Evolutionary conservation across 1,140 invertebrate species (phyloP).

Genomic region (Heliconius eleuchia): DNA sequence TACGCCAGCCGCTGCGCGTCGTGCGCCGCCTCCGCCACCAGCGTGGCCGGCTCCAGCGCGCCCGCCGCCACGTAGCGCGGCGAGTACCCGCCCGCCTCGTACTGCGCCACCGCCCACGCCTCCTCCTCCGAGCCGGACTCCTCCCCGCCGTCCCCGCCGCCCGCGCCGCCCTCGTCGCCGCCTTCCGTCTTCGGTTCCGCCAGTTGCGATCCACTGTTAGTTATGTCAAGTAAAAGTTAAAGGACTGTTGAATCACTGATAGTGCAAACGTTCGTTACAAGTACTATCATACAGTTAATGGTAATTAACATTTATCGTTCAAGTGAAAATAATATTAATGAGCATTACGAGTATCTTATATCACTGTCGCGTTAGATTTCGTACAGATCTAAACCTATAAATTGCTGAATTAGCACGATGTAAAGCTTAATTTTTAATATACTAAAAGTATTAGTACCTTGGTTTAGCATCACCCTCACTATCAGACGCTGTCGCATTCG

Average conservation of each 20-base stretch:
- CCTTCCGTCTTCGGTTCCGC: conserved; percentile 13
- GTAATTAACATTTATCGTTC: too few relatives aligned
- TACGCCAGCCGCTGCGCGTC: conserved; percentile 89
- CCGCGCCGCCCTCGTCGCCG: neutral
- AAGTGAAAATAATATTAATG: too few relatives aligned
- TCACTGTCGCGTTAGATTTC: too few relatives aligned
- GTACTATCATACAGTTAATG: too few relatives aligned
- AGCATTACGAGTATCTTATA: too few relatives aligned
- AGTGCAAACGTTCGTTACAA: too few relatives aligned
- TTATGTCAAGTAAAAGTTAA: too few relatives aligned
- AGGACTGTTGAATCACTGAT: too few relatives aligned
- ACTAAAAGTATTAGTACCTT: neutral
- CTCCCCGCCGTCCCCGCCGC: neutral
- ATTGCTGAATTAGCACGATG: too few relatives aligned
- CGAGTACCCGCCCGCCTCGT: conserved; percentile 91
- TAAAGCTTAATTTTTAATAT: too few relatives aligned
- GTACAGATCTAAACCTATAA: too few relatives aligned
- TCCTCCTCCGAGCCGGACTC: conserved; percentile 49
- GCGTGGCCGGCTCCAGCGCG: conserved; percentile 91
- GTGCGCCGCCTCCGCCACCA: conserved; percentile 90
- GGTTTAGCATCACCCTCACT: neutral
- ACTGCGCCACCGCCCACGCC: conserved; percentile 76
- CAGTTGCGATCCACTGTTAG: neutral
- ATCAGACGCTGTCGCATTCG: neutral
- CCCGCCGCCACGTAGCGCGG: conserved; percentile 86